These are phyloP conservation scores for Grammomys surdaster DNA, from an alignment of 2,113 vertebrate species.

Conservation along the genomic window DNA sequence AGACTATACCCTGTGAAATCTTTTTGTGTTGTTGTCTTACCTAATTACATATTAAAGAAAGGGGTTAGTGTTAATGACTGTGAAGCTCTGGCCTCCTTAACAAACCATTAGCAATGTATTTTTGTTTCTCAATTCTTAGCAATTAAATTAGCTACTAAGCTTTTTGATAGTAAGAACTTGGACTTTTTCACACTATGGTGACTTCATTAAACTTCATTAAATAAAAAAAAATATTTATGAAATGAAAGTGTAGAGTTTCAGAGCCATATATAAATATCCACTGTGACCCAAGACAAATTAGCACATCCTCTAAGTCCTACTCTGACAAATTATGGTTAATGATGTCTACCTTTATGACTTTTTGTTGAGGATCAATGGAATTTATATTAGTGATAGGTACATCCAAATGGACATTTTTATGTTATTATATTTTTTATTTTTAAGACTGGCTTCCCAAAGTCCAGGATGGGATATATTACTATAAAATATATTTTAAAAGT, in stretches of 20 bases:
- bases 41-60: constrained; percentile 25
- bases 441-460: background rate
- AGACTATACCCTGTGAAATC: constrained; percentile 39
- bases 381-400: background rate
- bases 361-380: background rate
- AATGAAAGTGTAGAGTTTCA: background rate
- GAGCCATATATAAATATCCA: background rate
- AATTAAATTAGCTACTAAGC: background rate
- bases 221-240: constrained; percentile 18
- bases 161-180: background rate
- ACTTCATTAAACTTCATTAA: background rate
- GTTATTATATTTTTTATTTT: background rate
- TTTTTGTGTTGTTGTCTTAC: background rate
- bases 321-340: background rate
- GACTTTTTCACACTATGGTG: background rate
- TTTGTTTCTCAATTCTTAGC: background rate
- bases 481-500: background rate
- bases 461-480: background rate
- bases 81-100: constrained; percentile 22
- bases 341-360: background rate
- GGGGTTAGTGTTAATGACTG: background rate
- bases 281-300: constrained; percentile 1
- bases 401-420: constrained; percentile 19
- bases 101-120: background rate
- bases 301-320: background rate